phyloP scores from a whole-genome alignment of 2,113 vertebrate species.

The Panurus biarmicus region DNA sequence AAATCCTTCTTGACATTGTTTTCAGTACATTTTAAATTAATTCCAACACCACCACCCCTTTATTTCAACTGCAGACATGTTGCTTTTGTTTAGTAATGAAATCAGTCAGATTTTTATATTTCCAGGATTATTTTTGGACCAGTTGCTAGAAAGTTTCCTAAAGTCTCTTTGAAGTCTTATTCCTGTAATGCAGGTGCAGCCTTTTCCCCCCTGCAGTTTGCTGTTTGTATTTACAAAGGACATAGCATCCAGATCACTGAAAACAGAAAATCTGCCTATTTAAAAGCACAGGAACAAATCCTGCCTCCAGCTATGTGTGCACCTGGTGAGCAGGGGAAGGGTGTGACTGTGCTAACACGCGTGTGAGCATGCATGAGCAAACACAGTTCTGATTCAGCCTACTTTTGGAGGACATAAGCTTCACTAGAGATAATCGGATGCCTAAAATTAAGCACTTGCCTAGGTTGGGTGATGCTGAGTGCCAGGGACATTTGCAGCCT shows the following conservation, averaged over 20 bases:
- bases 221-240: neutral
- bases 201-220: neutral
- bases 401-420: neutral
- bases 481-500: neutral
- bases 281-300: neutral
- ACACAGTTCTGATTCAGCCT: neutral
- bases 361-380: neutral
- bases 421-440: neutral
- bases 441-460: neutral
- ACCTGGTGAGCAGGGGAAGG: neutral
- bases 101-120: neutral
- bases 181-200: neutral
- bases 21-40: neutral
- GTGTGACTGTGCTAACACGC: neutral
- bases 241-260: neutral
- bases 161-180: neutral
- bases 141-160: neutral
- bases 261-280: constrained; percentile 3
- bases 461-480: neutral
- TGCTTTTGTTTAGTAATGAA: constrained; percentile 9
- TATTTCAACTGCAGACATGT: neutral
- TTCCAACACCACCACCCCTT: neutral
- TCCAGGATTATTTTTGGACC: constrained; percentile 20
- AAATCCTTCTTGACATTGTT: neutral
- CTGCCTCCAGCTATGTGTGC: neutral